Base-by-base conservation (phyloP, 2,888 invertebrate species). In the Artemia sinica region DNA sequence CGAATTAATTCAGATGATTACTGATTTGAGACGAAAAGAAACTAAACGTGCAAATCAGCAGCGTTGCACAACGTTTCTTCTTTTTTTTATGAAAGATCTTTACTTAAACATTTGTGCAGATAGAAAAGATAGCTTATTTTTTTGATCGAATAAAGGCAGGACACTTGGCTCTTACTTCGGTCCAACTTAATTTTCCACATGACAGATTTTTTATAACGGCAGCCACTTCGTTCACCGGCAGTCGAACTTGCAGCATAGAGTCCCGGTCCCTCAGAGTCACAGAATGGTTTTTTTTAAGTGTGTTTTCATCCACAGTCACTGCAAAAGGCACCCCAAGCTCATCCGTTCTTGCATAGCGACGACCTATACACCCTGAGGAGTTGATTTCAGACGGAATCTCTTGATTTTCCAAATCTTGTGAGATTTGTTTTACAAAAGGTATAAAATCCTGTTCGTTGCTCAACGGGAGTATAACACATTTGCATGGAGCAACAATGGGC, bases 321-420 rank as follows among this genome's bases (percentile, higher is more conserved):
- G 94, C 97, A 80, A 92, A 99, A 1, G 98, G 97, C 74, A 99
- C 93, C 49, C 95, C 92, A 71, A 97, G 88, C 81, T 96, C 94
- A 79, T 94, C 93, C 0, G 97, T 97, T 72, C 98, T 84, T 0
- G 97, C 94, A 77, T 99, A 99, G 28, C 98, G 84, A 41, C 93
- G 85, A 2, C 98, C 98, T 76, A 96, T 97, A 5, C 96, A 95
- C 13, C 95, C 96, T 71, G 92, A 89, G 50, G 93, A 92, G 77
- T 94, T 28, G 28, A 28, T 4, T 28, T 28, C 28, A 28, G 28
- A 28, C 80, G 74, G 83, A 82, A 58, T 72, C 69, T 66, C 66
- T 66, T 13, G 41, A 66, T n/a, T 3, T 13, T 58, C 13, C 13
- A 58, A n/a, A 58, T n/a, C 13, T n/a, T 58, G 58, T 58, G 13